Evolutionary conservation across 35 echinoderm and acorn worm genomes (phyloP).

Genomic region (Heliocidaris erythrogramma): DNA sequence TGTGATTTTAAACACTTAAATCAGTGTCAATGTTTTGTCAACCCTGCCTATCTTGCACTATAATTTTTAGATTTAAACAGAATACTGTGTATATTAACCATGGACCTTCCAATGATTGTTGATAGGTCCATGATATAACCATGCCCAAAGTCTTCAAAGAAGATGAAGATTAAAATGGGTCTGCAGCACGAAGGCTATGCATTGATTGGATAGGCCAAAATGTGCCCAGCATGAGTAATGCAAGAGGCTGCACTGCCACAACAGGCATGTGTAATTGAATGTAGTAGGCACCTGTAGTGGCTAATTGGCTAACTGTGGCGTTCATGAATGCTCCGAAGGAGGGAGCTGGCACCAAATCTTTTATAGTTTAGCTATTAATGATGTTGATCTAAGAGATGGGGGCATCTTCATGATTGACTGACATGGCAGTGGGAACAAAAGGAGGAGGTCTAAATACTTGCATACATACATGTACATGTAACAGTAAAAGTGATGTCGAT

Average conservation of each 20-base stretch:
- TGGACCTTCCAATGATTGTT: no score
- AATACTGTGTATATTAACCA: no score
- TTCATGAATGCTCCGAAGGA: not conserved
- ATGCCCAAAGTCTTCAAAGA: no score
- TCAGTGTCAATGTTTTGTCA: no score
- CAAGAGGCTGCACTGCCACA: not conserved
- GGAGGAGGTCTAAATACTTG: no score
- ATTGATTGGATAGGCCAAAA: constrained; percentile 11
- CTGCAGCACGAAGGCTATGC: not conserved
- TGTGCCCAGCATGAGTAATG: not conserved
- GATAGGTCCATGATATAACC: no score
- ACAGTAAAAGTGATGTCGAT: no score
- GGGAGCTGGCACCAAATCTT: not conserved
- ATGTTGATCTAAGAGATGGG: not conserved
- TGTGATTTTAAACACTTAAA: no score
- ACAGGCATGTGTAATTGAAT: not conserved
- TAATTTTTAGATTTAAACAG: no score
- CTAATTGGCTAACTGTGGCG: constrained; percentile 7
- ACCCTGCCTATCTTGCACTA: no score
- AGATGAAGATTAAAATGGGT: not conserved
- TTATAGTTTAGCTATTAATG: not conserved
- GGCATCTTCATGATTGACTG: not conserved
- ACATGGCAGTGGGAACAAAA: not conserved
- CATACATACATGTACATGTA: no score
- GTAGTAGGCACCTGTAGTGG: not conserved